Evolutionary conservation across 2,888 invertebrate genomes (phyloP), one percentile per base, ranked within the genome.

Genomic region (Hyposoter dolosus): DNA sequence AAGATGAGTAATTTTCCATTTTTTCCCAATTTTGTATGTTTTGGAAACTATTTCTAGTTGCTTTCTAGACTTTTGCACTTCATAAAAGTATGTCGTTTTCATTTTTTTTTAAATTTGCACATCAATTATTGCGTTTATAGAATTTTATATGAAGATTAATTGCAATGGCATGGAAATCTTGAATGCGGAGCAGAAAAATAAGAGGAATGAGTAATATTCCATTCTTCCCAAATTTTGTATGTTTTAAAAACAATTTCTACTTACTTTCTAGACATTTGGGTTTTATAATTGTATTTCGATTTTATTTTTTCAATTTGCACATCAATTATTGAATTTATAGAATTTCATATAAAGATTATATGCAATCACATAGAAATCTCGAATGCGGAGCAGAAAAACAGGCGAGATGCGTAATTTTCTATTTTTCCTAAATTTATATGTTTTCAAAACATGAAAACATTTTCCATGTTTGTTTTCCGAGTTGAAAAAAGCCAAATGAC

Each of bases 311-410:
- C 4, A 35, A 35, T 35, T 35, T 35, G 35, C 35, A 35, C 35
- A 35, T 35, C 3, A 35, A 35, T 35, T 3, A 3, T 35, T 35
- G 35, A 35, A 35, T 35, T 35, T 35, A 6, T 50, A 63, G 12
- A 23, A 63, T 63, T 63, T 63, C 6, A 23, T 3, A 63, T 23
- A 0, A 35, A 56, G 32, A 72, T 17, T 5, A 23, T 43, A 65
- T 66, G 82, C 50, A 40, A 17, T 1, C 17, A n/a, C 35, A 65
- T 65, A 28, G 63, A 85, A 17, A 75, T 76, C 32, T 56, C 74
- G 1, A 47, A 32, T 40, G 60, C 28, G 56, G 19, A 82, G 74
- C 15, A 28, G 0, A n/a, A 1, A 69, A 43, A 69, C 10, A 45
- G 9, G 9, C 32, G 32, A 15, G 19, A 43, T 19, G 35, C 3